Evolutionary conservation across 2,888 invertebrate genomes (phyloP).

Genomic region (Hyles lineata): DNA sequence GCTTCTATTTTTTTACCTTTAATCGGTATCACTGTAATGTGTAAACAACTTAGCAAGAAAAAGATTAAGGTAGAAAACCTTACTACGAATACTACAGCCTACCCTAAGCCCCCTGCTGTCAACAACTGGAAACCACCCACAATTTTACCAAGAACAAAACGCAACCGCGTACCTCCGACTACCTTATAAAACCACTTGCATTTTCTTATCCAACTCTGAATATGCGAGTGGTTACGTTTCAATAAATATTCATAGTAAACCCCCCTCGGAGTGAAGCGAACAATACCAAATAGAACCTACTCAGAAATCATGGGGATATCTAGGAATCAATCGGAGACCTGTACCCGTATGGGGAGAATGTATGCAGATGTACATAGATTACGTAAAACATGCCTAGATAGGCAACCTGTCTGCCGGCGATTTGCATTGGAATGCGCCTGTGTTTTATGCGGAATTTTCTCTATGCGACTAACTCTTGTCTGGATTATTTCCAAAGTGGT

Average conservation of each 20-base stretch:
- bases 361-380: conserved; percentile 21
- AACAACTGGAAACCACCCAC: neutral
- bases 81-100: neutral
- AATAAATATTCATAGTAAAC: conserved; percentile 45
- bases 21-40: too few species aligned
- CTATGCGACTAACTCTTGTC: too few species aligned
- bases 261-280: conserved; percentile 32
- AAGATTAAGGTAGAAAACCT: neutral
- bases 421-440: neutral
- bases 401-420: neutral
- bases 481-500: too few species aligned
- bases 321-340: conserved; percentile 24
- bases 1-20: too few species aligned
- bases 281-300: conserved; percentile 49
- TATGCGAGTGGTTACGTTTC: conserved; percentile 16
- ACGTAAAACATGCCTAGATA: conserved; percentile 19
- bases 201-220: conserved; percentile 24
- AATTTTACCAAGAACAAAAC: conserved; percentile 7
- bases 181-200: neutral
- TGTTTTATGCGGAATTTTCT: neutral
- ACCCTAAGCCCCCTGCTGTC: neutral
- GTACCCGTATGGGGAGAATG: neutral
- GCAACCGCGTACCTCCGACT: neutral
- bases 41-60: neutral
- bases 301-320: conserved; percentile 32